Base-by-base conservation (phyloP, 2,797 vertebrate species). In the Manis javanica region DNA sequence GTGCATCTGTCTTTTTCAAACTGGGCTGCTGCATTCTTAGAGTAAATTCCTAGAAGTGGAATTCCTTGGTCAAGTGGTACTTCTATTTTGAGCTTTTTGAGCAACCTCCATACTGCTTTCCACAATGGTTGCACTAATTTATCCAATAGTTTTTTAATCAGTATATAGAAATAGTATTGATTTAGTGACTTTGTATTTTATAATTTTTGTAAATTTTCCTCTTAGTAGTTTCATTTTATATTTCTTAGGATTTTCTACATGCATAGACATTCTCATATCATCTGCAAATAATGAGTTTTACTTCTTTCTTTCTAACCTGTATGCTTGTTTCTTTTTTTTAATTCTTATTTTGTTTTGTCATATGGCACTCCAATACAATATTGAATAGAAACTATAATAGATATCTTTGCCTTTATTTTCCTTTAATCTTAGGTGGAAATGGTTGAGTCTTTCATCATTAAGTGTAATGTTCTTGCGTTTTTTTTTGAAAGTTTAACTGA, bases 401-500 rank as follows among this genome's bases (percentile, higher is more conserved):
- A 69, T 37, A 24, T 11, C 18, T 72, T 72, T 49, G 26, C 71
- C 42, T 55, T 55, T 55, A 18, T 39, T 39, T 71, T 51, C 51
- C 23, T 19, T 77, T 15, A 31, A 77, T 53, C 11, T 34, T n/a
- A 21, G 29, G 29, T 75, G 31, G 46, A 21, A 75, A 51, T 29
- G 10, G 16, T n/a, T 75, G 2, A 51, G 46, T 29, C 72, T 75
- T 75, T 72, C 51, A 51, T 75, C 72, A 74, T 46, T 18, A 71
- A n/a, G 16, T 49, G 5, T 51, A 51, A 51, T 75, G 72, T 31
- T 75, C 51, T 29, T 74, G 4, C 19, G 5, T 72, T 39, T 34
- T 66, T 66, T n/a, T 88, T 66, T 46, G 77, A 74, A 89, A 97
- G 96, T 95, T 98, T 99, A 98, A 98, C 98, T 99, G 98, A 99